Conservation (phyloP, 2,888 invertebrate genomes). For the Habroteleia sp. region DNA sequence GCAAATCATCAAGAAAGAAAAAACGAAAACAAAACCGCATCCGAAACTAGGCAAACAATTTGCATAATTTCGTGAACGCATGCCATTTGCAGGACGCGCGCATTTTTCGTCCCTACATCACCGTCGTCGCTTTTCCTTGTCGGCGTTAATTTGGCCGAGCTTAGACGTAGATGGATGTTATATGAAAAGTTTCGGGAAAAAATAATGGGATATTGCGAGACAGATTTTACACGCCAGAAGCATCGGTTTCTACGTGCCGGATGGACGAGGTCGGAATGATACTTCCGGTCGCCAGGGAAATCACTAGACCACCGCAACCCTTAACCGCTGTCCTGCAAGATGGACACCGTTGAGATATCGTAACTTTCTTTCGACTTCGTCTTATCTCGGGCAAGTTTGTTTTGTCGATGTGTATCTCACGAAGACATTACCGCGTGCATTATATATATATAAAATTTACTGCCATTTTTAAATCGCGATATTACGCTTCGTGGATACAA, state of each 20-base stretch:
- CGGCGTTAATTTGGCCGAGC: constrained; percentile 51
- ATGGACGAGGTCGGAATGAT: constrained; percentile 66
- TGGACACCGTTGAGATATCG: constrained; percentile 66
- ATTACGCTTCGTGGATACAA: constrained; percentile 13
- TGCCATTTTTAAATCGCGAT: constrained; percentile 42
- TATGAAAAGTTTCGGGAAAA: constrained; percentile 53
- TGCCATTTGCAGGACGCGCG: constrained; percentile 37
- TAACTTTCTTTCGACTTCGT: constrained; percentile 65
- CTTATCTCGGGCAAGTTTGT: constrained; percentile 61
- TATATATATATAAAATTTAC: constrained; percentile 60
- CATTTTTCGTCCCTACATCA: constrained; percentile 16
- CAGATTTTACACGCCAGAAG: constrained; percentile 64
- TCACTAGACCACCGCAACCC: constrained; percentile 67
- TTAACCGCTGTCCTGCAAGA: constrained; percentile 65
- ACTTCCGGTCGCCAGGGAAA: constrained; percentile 70
- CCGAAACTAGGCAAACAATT: constrained; percentile 48
- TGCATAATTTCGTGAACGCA: constrained; percentile 52
- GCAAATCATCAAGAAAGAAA: constrained; percentile 36
- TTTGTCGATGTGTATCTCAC: constrained; percentile 64
- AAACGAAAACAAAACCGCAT: constrained; percentile 25
- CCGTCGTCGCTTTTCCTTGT: constrained; percentile 23
- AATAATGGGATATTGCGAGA: constrained; percentile 64
- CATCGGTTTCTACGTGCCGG: constrained; percentile 65
- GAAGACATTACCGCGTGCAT: constrained; percentile 52
- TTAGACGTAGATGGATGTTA: constrained; percentile 51